These are phyloP conservation scores for Sebastes reedi DNA, from an alignment of 2,797 vertebrate species.

Conservation along the genomic window DNA sequence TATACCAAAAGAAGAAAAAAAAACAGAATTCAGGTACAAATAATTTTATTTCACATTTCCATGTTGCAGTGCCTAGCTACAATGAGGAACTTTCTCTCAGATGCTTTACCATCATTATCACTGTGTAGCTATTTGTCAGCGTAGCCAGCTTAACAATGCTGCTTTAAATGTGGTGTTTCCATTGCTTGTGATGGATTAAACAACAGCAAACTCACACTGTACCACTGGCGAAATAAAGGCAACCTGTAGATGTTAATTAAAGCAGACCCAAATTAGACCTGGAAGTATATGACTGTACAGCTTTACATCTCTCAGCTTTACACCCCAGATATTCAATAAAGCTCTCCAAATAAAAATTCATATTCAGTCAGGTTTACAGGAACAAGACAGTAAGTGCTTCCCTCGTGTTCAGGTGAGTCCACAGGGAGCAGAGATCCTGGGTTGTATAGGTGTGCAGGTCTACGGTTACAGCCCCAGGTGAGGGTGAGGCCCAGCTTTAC, in stretches of 20 bases:
- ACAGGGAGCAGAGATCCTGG: not conserved
- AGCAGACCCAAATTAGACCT: not conserved
- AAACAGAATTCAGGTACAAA: conserved; percentile 4
- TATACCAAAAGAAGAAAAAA: not conserved
- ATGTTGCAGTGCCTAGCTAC: conserved; percentile 27
- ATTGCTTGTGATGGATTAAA: not conserved
- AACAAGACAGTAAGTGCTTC: not conserved
- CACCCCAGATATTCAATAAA: conserved; percentile 1
- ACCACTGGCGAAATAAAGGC: not conserved
- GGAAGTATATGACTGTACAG: not conserved
- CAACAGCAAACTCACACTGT: not conserved
- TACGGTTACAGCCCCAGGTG: conserved; percentile 69
- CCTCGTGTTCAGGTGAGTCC: conserved; percentile 5
- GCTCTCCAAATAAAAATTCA: not conserved
- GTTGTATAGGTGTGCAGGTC: not conserved
- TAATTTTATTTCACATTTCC: conserved; percentile 53
- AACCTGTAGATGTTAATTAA: not conserved
- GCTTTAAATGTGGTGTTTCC: not conserved
- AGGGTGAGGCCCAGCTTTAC: conserved; percentile 57
- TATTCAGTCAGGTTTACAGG: not conserved
- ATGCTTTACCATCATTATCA: not conserved
- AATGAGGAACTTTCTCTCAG: conserved; percentile 3
- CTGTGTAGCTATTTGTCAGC: not conserved
- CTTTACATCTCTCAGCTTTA: not conserved
- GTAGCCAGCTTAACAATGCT: not conserved